Percentiles rank a stretch among this genome's conserved stretches.
These are phyloP conservation scores for Leptatherina wallacei DNA, from an alignment of 2,797 vertebrate genomes.

Conservation along the genomic window DNA sequence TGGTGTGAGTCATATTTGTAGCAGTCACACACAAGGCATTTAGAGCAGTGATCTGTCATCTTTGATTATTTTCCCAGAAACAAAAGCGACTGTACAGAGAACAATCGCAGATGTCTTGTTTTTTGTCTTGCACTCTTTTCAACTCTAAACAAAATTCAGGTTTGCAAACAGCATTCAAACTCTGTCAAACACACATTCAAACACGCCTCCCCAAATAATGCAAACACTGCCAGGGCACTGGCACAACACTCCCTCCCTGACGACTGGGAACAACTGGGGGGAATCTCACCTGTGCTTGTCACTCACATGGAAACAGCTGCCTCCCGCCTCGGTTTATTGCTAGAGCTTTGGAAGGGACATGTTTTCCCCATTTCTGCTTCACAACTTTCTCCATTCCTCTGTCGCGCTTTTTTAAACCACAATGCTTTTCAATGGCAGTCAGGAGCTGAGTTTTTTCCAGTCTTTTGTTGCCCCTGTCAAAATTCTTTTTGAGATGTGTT, in stretches of 20 bases:
- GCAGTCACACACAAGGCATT: not conserved
- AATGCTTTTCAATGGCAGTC: not conserved
- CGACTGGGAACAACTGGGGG: conserved; percentile 70
- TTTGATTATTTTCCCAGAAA: conserved; percentile 23
- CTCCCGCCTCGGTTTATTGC: conserved; percentile 49
- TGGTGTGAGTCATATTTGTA: not conserved
- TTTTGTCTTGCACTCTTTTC: conserved; percentile 11
- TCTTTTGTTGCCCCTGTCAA: not conserved
- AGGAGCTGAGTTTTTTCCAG: not conserved
- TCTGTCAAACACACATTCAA: not conserved
- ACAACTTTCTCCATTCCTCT: not conserved
- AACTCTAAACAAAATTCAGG: conserved; percentile 8
- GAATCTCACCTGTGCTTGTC: conserved; percentile 78
- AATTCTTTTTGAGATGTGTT: not conserved
- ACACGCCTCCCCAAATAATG: conserved; percentile 47
- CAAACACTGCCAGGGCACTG: conserved; percentile 55
- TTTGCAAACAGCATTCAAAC: conserved; percentile 4
- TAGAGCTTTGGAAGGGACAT: no score
- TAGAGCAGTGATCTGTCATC: not conserved
- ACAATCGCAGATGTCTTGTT: conserved; percentile 4
- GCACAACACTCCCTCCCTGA: conserved; percentile 36
- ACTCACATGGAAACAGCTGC: conserved; percentile 77
- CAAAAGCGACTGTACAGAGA: conserved; percentile 12
- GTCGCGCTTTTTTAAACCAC: not conserved
- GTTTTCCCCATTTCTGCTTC: not conserved